phyloP scores from a whole-genome alignment of 2,888 invertebrate genomes.

The Diplolepis rosae region DNA sequence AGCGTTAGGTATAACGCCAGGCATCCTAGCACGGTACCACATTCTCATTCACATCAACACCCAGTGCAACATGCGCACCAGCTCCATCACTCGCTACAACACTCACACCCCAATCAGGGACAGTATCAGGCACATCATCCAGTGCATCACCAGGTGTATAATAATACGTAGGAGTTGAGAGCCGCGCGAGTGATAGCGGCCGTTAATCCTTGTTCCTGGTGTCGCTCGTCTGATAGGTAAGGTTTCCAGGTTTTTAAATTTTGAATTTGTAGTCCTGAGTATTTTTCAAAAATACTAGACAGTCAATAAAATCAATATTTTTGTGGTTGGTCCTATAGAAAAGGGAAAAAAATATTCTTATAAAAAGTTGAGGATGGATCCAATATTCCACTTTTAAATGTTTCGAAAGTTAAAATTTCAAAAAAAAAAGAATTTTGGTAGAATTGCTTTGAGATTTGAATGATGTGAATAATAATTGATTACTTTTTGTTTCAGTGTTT shows the following conservation, averaged over 20 bases:
- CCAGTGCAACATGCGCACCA: conserved; percentile 57
- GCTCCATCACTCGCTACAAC: conserved; percentile 67
- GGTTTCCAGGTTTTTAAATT: not conserved
- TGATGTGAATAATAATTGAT: not conserved
- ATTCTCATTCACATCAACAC: conserved; percentile 55
- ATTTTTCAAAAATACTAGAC: too few species aligned
- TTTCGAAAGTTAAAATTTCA: not conserved
- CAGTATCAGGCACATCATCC: conserved; percentile 64
- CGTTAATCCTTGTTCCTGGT: conserved; percentile 51
- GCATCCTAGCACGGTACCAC: conserved; percentile 55
- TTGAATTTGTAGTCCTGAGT: not conserved
- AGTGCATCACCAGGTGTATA: conserved; percentile 69
- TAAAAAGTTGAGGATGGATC: too few species aligned
- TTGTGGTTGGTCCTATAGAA: too few species aligned
- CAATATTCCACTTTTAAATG: not conserved
- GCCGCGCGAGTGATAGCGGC: conserved; percentile 44
- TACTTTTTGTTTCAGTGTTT: conserved; percentile 13
- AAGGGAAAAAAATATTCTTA: too few species aligned
- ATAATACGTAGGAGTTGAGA: conserved; percentile 67
- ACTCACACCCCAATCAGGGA: conserved; percentile 64
- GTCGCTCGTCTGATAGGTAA: conserved; percentile 51
- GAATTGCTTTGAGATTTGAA: not conserved
- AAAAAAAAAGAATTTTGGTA: not conserved
- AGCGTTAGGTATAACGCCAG: conserved; percentile 68
- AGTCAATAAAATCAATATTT: too few species aligned